Conservation (phyloP, 2,888 invertebrate genomes). For the Dynastes grantii region DNA sequence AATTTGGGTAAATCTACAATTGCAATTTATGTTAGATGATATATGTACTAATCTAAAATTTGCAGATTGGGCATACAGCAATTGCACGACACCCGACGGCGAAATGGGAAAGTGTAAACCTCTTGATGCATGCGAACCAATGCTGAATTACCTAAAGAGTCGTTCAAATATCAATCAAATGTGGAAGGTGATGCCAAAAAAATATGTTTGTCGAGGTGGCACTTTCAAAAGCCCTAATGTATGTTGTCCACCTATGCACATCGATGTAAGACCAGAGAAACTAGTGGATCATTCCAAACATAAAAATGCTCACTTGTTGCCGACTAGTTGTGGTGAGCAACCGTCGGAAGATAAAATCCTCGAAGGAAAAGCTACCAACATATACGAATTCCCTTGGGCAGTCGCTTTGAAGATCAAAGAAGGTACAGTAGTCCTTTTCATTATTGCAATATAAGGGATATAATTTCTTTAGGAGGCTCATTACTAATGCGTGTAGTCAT, state of each 20-base stretch:
- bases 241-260: slow-evolving; percentile 14
- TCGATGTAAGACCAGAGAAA: not conserved
- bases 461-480: no score
- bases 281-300: slow-evolving; percentile 19
- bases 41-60: not conserved
- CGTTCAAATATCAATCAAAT: not conserved
- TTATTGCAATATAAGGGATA: no score
- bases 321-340: not conserved
- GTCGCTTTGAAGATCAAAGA: slow-evolving; percentile 15
- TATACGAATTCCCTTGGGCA: slow-evolving; percentile 40
- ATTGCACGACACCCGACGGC: slow-evolving; percentile 39
- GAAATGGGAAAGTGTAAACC: slow-evolving; percentile 32
- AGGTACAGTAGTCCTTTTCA: not conserved
- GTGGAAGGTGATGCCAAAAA: not conserved
- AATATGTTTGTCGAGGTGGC: not conserved
- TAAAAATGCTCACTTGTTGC: not conserved
- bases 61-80: slow-evolving; percentile 35
- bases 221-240: not conserved
- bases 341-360: not conserved
- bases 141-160: slow-evolving; percentile 14
- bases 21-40: no score
- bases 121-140: slow-evolving; percentile 30
- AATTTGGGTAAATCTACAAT: slow-evolving; percentile 1
- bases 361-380: not conserved
- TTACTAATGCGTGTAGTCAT: no score